Conservation (phyloP, 2,888 invertebrate species). For the Phortica okadai region DNA sequence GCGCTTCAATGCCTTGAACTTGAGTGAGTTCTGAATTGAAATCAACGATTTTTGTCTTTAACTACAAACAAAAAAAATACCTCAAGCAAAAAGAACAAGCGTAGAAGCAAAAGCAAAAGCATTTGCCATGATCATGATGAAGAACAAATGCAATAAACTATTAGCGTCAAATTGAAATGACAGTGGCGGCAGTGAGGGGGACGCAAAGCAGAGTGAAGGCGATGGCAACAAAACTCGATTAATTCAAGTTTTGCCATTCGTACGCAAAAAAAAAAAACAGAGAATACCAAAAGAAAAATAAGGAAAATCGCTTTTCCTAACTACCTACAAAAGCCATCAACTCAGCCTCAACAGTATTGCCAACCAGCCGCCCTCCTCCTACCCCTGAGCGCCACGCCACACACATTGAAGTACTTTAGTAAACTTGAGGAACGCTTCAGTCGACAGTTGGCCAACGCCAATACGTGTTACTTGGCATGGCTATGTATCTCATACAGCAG, state of each 20-base stretch:
- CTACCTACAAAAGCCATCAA: conserved; percentile 39
- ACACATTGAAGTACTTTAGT: too few relatives aligned
- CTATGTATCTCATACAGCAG: not conserved
- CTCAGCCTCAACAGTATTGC: not conserved
- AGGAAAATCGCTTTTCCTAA: conserved; percentile 70
- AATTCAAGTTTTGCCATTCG: conserved; percentile 9
- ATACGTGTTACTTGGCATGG: not conserved
- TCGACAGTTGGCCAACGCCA: conserved; percentile 3
- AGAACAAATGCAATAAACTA: conserved; percentile 2
- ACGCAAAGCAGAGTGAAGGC: too few relatives aligned
- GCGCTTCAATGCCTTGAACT: too few relatives aligned
- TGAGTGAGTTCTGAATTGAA: too few relatives aligned
- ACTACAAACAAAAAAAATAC: not conserved
- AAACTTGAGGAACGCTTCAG: conserved; percentile 1
- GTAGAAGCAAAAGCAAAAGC: not conserved
- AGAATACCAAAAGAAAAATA: conserved; percentile 70
- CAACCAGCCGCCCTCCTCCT: too few relatives aligned
- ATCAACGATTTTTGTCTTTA: too few relatives aligned
- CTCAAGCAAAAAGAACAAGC: not conserved
- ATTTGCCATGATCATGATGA: not conserved
- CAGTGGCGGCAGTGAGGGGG: not conserved
- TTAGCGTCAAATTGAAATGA: not conserved
- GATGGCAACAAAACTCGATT: not conserved
- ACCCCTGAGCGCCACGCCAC: too few relatives aligned
- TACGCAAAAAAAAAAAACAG: conserved; percentile 38